Base-by-base conservation (phyloP, 2,888 invertebrate species). In the Thereva unica region DNA sequence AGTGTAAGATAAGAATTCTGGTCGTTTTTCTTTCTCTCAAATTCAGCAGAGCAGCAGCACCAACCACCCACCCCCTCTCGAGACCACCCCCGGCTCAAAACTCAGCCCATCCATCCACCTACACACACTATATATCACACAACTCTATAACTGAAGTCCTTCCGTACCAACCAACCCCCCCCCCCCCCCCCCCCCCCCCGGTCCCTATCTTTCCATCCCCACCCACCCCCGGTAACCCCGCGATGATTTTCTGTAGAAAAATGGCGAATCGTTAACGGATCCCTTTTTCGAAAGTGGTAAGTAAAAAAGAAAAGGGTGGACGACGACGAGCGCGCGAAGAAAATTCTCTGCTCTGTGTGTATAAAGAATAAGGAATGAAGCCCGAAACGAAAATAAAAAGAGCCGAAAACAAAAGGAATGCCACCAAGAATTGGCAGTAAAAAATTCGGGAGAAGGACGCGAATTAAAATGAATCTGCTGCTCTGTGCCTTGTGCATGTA, bases 251-350 rank as follows among this genome's bases (percentile, higher is more conserved):
- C 50, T 35, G 7, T 50, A 50, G 50, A 50, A 50, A 61, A 61
- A 61, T 61, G 61, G 50, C 7, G 37, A 50, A 34, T 61, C 61
- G 50, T 61, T 61, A 61, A 9, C 23, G 50, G 34, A 41, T 50
- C 41, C 12, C 40, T 50, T 49, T 23, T 23, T 23, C 23, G 23
- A 23, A 23, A 23, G 23, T 23, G 23, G 23, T 23, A 23, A 23
- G 23, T 23, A 23, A 41, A 61, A 61, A 50, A 50, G 23, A 1
- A 5, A 9, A 34, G 50, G 49, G 61, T 49, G 61, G 50, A 50
- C 23, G 6, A n/a, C n/a, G n/a, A n/a, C 61, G 42, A 8, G 37
- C 37, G n/a, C 35, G 23, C 23, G 23, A 23, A 23, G 23, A 23
- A 23, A 34, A 12, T 49, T 12, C 49, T 12, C 49, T 49, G n/a